Evolutionary conservation across 35 echinoderm and acorn worm genomes (phyloP).

Genomic region (Amphiura filiformis): DNA sequence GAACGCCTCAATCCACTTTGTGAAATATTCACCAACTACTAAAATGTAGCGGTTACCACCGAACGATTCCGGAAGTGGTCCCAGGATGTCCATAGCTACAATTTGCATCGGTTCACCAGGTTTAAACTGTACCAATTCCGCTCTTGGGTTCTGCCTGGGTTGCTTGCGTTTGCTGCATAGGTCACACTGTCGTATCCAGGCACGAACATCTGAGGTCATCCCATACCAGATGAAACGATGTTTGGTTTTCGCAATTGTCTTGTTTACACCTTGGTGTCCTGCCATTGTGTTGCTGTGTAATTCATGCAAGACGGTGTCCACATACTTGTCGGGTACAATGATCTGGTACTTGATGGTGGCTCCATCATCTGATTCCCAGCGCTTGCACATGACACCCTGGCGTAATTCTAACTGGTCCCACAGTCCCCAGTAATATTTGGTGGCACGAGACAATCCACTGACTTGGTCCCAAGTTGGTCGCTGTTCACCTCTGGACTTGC

Average conservation of each 20-base stretch:
- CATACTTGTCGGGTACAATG: slow-evolving; percentile 20
- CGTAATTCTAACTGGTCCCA: slow-evolving; percentile 33
- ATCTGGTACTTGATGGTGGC: not conserved
- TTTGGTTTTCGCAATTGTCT: slow-evolving; percentile 24
- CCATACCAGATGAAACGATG: slow-evolving; percentile 33
- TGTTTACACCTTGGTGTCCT: slow-evolving; percentile 45
- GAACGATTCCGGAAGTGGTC: slow-evolving; percentile 36
- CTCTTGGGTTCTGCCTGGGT: slow-evolving; percentile 31
- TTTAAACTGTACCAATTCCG: slow-evolving; percentile 10
- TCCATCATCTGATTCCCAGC: slow-evolving; percentile 42
- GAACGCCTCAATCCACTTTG: not conserved
- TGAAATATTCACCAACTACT: not conserved
- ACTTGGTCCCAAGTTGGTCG: too few relatives aligned
- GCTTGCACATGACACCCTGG: slow-evolving; percentile 25
- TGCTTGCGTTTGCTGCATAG: slow-evolving; percentile 30
- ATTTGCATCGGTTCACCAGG: slow-evolving; percentile 40
- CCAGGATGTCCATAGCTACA: slow-evolving; percentile 51
- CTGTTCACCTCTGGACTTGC: too few relatives aligned
- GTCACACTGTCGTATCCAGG: slow-evolving; percentile 21
- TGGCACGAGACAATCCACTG: not conserved
- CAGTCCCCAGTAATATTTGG: slow-evolving; percentile 36
- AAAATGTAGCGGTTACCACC: not conserved
- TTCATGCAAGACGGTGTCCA: slow-evolving; percentile 14
- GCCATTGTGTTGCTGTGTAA: slow-evolving; percentile 24
- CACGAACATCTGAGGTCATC: slow-evolving; percentile 24